These are phyloP conservation scores for Drosophila dunni DNA, from an alignment of 1,140 invertebrate genomes.

Conservation along the genomic window DNA sequence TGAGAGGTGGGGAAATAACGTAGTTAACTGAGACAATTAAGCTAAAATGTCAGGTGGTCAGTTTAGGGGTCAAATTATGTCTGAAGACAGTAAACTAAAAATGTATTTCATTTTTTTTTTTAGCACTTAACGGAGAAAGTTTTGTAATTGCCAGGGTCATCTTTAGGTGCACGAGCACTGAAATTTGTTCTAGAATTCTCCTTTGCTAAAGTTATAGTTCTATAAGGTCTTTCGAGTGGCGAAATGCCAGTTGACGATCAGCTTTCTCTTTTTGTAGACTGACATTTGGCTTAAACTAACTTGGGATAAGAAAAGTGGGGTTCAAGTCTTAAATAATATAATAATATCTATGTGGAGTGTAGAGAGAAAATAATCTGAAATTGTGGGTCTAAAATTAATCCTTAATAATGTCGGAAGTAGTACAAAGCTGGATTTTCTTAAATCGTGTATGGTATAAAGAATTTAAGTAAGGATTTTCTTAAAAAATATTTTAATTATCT, in stretches of 20 bases:
- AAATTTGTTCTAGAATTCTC: not conserved
- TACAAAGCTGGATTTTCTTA: no score
- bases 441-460: no score
- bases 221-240: not conserved
- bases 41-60: conserved; percentile 35
- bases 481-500: no score
- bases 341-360: no score
- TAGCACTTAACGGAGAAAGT: conserved; percentile 21
- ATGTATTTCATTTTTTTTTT: no score
- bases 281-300: not conserved
- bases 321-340: no score
- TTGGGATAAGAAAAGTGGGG: no score
- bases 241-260: not conserved
- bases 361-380: no score
- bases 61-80: not conserved
- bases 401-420: no score
- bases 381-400: no score
- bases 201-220: not conserved
- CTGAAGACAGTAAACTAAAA: not conserved
- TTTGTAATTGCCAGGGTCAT: not conserved
- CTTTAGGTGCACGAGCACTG: not conserved
- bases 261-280: not conserved
- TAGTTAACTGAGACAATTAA: conserved; percentile 24
- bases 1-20: not conserved
- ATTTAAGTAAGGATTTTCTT: no score